Evolutionary conservation across 2,888 invertebrate genomes (phyloP), one percentile per base, ranked within the genome.

Genomic region (Cosmia trapezina): DNA sequence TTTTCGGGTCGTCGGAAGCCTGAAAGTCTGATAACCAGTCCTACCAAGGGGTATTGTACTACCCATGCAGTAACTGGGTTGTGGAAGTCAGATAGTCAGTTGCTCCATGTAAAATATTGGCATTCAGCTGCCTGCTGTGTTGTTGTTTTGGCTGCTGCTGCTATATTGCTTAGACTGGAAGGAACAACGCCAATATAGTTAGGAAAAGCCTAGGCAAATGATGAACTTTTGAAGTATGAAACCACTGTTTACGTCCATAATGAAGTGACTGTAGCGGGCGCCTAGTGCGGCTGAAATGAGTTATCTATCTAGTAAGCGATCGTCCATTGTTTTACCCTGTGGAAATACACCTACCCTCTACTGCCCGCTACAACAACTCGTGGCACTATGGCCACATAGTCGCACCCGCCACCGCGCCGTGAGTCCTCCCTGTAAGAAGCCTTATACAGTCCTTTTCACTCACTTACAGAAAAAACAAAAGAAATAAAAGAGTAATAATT

Each of bases 401-500:
- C 49, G 7, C 12, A 19, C 45, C 4, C 14, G 4, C 37, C 2
- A 19, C 49, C 12, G 14, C 19, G 2, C 11, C 22, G 9, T 28
- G 41, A 11, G 14, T 70, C n/a, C 11, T 33, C n/a, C 41, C 4
- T 47, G 2, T 9, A 22, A 3, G 5, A 37, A 47, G 3, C 11
- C 22, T 33, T 49, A 33, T 2, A n/a, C 47, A 37, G 49, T 49
- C 33, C 54, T 70, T 73, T 81, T 67, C 47, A 71, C 51, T 64
- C 54, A 71, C 59, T 57, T n/a, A 22, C 1, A 43, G 41, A 62
- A 73, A 53, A 59, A 70, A 53, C 2, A 47, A 45, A 65, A 69
- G 76, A 63, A 70, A 70, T 64, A 49, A 81, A 83, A 62, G 19
- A 37, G 70, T 65, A 70, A 81, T 84, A 83, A 67, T 67, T 76